Percentiles rank a stretch among this genome's conserved stretches.
These are phyloP conservation scores for Ennomos fuscantarius DNA, from an alignment of 2,888 invertebrate genomes.

Conservation along the genomic window DNA sequence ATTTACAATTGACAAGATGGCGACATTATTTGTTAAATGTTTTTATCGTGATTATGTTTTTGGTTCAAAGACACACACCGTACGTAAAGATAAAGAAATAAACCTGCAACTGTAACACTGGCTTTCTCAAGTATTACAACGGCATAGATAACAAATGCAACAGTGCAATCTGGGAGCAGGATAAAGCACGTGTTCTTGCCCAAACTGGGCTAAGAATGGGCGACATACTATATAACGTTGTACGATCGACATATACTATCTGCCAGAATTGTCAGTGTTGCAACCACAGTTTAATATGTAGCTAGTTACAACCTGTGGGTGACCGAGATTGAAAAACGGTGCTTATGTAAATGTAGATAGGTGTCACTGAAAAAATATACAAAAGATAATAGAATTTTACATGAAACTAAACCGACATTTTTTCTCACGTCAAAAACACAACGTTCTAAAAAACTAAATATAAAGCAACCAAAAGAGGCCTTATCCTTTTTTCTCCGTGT, in stretches of 20 bases:
- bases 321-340: not conserved
- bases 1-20: too few species aligned
- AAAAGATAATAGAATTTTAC: too few species aligned
- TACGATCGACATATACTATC: slow-evolving; percentile 4
- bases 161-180: slow-evolving; percentile 30
- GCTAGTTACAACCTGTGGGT: not conserved
- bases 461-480: too few species aligned
- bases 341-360: not conserved
- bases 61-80: too few species aligned
- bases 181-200: slow-evolving; percentile 36
- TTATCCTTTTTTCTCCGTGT: too few species aligned
- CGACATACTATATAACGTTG: not conserved
- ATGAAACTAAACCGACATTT: too few species aligned
- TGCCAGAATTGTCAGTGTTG: not conserved
- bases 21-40: too few species aligned
- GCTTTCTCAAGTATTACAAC: slow-evolving; percentile 7
- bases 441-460: too few species aligned
- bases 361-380: not conserved
- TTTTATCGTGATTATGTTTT: too few species aligned
- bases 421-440: too few species aligned
- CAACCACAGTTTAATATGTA: too few species aligned
- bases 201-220: slow-evolving; percentile 1
- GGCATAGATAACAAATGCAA: slow-evolving; percentile 21
- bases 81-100: too few species aligned
- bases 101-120: not conserved